Base-by-base conservation (phyloP, 2,113 vertebrate species). In the Oreotragus oreotragus region DNA sequence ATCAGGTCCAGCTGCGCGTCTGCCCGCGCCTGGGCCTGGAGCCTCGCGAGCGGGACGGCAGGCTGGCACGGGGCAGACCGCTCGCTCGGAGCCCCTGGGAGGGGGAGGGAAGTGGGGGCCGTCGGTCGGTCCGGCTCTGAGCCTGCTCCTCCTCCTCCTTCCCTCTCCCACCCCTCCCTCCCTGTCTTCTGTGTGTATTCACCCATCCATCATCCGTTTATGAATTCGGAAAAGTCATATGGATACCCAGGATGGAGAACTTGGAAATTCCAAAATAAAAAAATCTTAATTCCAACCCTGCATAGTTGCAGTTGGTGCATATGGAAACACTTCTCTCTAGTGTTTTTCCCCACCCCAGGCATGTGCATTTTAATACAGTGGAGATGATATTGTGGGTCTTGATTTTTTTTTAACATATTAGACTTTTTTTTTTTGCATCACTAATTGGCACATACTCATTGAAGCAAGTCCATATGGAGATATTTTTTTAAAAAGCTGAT, bases 1-100 rank as follows among this genome's bases (percentile, higher is more conserved):
- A 96, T 77, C 93, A 66, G 55, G 43, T 47, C 91, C 84, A 70
- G 95, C 92, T 96, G 80, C 5, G 8, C 4, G 6, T 95, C 88
- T 89, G 28, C 0, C 1, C 5, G 47, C 8, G 33, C 19, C 39
- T 66, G 58, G 5, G 0, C 0, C 15, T 23, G 58, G 66, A 28
- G 14, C 27, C 36, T 57, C 1, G 6, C 28, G 4, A 4, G 17
- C 19, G 17, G 84, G 81, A 6, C 0, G 12, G 27, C 70, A 84
- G 45, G 7, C 0, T 4, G 79, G 30, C 5, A 0, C 1, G 8
- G 4, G 6, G 55, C 8, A 23, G 11, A 4, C 16, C 0, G 39
- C 7, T 55, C 3, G 19, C 13, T 4, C 1, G 2, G 23, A 76
- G 39, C 27, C 76, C 43, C 76, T 33, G 77, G 77, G 27, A 47